Percentiles rank a stretch among this genome's conserved stretches.
These are phyloP conservation scores for Mechanitis mazaeus DNA, from an alignment of 2,888 invertebrate species.

Conservation along the genomic window DNA sequence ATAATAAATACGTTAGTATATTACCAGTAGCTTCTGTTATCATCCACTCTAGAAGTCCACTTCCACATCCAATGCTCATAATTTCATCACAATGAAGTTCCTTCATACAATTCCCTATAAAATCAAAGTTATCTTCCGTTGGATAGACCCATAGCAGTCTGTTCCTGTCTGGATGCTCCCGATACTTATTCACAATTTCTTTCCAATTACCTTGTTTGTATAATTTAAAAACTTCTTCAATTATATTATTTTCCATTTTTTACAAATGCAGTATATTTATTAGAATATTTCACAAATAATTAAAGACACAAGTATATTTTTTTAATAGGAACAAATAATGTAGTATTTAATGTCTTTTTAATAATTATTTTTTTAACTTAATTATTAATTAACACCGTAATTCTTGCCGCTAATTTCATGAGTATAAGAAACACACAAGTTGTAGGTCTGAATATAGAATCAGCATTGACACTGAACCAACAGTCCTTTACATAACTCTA, in stretches of 20 bases:
- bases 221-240: conserved; percentile 52
- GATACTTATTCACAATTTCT: conserved; percentile 60
- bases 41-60: conserved; percentile 89
- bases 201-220: conserved; percentile 68
- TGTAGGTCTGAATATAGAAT: neutral
- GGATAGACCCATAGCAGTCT: conserved; percentile 86
- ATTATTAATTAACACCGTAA: too few species aligned
- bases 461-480: conserved; percentile 31
- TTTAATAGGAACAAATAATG: neutral
- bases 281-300: too few species aligned
- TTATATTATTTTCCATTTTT: conserved; percentile 58
- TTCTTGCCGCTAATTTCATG: too few species aligned
- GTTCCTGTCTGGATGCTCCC: conserved; percentile 69
- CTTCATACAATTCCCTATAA: conserved; percentile 68
- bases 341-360: neutral
- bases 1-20: neutral
- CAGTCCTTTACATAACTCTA: conserved; percentile 28
- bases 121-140: conserved; percentile 78
- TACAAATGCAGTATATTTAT: too few species aligned
- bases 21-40: conserved; percentile 80
- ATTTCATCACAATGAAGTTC: conserved; percentile 67
- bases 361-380: too few species aligned
- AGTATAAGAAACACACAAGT: too few species aligned
- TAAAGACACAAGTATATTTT: too few species aligned
- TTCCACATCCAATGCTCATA: conserved; percentile 86